Percentiles rank a stretch among this genome's conserved stretches.
These are phyloP conservation scores for Eulacestoma nigropectus DNA, from an alignment of 2,113 vertebrate genomes.

Conservation along the genomic window DNA sequence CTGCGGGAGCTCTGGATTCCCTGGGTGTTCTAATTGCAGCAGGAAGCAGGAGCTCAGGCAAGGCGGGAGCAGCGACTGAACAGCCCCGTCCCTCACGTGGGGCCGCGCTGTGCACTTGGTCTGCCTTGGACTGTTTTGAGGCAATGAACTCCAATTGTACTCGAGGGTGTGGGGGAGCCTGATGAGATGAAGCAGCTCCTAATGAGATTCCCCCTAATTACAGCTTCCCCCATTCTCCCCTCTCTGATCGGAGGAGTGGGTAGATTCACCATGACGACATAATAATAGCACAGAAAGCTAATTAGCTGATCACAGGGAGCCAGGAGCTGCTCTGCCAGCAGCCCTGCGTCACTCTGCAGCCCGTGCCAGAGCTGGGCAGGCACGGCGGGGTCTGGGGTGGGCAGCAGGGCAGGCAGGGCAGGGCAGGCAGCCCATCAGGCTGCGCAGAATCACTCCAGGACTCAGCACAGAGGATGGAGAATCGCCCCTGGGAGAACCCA, in stretches of 20 bases:
- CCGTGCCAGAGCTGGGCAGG: slow-evolving; percentile 6
- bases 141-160: slow-evolving; percentile 44
- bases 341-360: slow-evolving; percentile 7
- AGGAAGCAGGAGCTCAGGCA: background rate
- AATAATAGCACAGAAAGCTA: slow-evolving; percentile 71
- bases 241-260: slow-evolving; percentile 67
- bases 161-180: slow-evolving; percentile 68
- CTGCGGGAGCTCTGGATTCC: background rate
- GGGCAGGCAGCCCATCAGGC: background rate
- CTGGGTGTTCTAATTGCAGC: background rate
- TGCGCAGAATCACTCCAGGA: rapidly evolving
- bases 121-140: slow-evolving; percentile 61
- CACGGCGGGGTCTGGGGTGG: background rate
- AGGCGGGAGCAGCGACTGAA: background rate
- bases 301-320: slow-evolving; percentile 68
- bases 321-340: slow-evolving; percentile 61
- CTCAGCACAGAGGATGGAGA: background rate
- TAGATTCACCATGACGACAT: slow-evolving; percentile 71
- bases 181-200: slow-evolving; percentile 76
- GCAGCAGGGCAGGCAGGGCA: background rate
- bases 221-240: slow-evolving; percentile 72
- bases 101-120: background rate
- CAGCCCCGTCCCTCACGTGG: background rate
- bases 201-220: slow-evolving; percentile 88
- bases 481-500: background rate